Evolutionary conservation across 37 sponge, comb jelly and placozoan genomes (phyloP), one percentile per base, ranked within the genome.

Genomic region (Geodia barretti): DNA sequence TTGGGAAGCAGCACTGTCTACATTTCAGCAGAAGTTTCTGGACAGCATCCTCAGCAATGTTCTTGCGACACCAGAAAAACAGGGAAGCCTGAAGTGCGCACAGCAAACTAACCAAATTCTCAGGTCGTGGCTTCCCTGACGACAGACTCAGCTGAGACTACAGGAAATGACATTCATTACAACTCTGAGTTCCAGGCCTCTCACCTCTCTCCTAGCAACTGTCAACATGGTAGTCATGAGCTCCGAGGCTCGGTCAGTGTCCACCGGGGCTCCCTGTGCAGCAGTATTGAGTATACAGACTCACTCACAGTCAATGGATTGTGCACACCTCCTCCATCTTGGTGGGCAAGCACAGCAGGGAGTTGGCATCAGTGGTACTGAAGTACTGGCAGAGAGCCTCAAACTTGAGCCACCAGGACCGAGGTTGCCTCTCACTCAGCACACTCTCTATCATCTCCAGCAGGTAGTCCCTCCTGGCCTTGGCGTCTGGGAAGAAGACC

Each of bases 381-480:
- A 95, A 95, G 76, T 95, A 92, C 26, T 77, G 74, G 76, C 94
- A 92, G 42, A 95, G 94, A 64, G 90, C 90, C 42, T 90, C 91
- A 77, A 94, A 94, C 82, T 87, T 94, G 14, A 94, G 78, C 85
- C 84, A 79, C 91, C 91, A 90, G 0, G 94, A 94, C 0, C 43
- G n/a, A 2, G 91, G 76, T 74, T 87, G 91, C 39, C 70, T 77
- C 32, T 65, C 77, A n/a, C 75, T 74, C 77, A 90, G 72, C 39
- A 95, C 83, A 41, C 77, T 19, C 11, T 73, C 64, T 17, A 95
- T 69, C 90, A 95, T 89, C 14, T 31, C 62, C 40, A 90, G 86
- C 29, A 95, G 84, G 73, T 92, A 86, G 32, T 85, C 79, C 69
- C 65, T 72, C n/a, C 96, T 61, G 1, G 96, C 78, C 41, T 41